Conservation (phyloP, 2,797 vertebrate genomes). For the Sebastes hubbsi region DNA sequence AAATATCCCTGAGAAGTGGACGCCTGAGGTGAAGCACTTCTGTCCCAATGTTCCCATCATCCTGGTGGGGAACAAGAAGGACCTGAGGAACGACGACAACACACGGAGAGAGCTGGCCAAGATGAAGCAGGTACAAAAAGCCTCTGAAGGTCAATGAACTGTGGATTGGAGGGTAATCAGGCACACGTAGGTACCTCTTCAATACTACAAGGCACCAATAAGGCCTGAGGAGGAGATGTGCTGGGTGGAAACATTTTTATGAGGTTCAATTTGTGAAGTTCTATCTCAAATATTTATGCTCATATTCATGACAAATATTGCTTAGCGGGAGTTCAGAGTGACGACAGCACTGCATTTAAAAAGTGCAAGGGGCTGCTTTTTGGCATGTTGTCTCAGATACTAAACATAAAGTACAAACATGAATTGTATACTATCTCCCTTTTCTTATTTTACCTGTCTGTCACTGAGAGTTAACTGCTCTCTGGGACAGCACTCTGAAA, state of each 20-base stretch:
- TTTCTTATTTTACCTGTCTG: not conserved
- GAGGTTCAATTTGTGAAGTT: not conserved
- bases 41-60: slow-evolving; percentile 98
- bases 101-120: slow-evolving; percentile 93
- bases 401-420: not conserved
- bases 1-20: slow-evolving; percentile 99
- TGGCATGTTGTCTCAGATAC: not conserved
- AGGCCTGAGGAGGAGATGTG: not conserved
- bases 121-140: slow-evolving; percentile 93
- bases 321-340: not conserved
- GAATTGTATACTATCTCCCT: too few species aligned
- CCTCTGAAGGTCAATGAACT: not conserved
- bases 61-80: slow-evolving; percentile 98
- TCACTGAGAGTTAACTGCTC: not conserved
- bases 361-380: not conserved
- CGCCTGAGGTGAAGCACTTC: slow-evolving; percentile 97
- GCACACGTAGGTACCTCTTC: not conserved
- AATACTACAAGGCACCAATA: not conserved
- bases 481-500: not conserved
- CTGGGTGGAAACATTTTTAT: not conserved
- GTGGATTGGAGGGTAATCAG: not conserved
- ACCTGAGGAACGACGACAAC: slow-evolving; percentile 94
- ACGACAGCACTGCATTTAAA: not conserved
- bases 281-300: not conserved
- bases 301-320: not conserved